A percentile compares a stretch with the other conserved stretches of the same genome.
These are phyloP conservation scores for Charanyca ferruginea DNA, from an alignment of 2,888 invertebrate genomes.

Conservation along the genomic window DNA sequence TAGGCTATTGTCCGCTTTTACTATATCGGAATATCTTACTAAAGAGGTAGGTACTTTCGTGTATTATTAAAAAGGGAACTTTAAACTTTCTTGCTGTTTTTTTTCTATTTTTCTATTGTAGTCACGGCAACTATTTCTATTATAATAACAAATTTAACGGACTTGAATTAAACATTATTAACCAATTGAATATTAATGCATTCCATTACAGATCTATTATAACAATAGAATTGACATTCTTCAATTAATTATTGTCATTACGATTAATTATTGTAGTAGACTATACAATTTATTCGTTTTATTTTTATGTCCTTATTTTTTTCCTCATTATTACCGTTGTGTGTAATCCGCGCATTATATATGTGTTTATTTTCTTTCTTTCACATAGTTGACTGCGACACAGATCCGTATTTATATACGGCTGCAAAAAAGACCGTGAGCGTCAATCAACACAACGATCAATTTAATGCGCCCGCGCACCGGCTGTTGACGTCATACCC, in stretches of 20 bases:
- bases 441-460: constrained; percentile 80
- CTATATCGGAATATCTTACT: constrained; percentile 29
- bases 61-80: constrained; percentile 1
- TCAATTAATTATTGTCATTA: constrained; percentile 40
- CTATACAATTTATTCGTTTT: constrained; percentile 29
- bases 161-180: background rate
- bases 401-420: constrained; percentile 54
- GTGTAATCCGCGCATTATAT: too few relatives aligned
- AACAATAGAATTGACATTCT: constrained; percentile 25
- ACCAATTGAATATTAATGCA: constrained; percentile 11
- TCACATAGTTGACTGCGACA: constrained; percentile 54
- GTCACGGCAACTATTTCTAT: background rate
- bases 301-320: constrained; percentile 45
- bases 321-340: too few relatives aligned
- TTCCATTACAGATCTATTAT: constrained; percentile 21
- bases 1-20: constrained; percentile 51
- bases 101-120: background rate
- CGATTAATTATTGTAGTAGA: constrained; percentile 42
- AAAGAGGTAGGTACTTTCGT: constrained; percentile 1
- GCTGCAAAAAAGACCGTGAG: constrained; percentile 79
- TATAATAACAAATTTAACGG: background rate
- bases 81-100: too few relatives aligned
- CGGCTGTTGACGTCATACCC: constrained; percentile 72
- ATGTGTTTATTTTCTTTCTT: background rate
- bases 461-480: constrained; percentile 76